phyloP scores from a whole-genome alignment of 2,888 invertebrate species.

The Lepidochitona cinerea region DNA sequence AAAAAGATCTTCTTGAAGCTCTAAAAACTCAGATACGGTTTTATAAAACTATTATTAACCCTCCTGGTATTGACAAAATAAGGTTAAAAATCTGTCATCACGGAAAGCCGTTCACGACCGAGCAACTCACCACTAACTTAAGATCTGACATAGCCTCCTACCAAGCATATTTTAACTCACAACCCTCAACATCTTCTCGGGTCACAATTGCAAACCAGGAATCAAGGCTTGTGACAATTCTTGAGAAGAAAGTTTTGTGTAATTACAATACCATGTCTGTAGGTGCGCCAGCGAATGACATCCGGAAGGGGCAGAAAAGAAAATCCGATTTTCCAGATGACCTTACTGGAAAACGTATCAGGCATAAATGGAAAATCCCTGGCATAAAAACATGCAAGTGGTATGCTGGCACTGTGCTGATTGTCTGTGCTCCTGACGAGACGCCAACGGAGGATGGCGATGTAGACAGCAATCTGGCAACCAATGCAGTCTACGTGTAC shows the following conservation, averaged over 20 bases:
- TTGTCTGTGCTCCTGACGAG: not conserved
- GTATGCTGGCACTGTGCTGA: not conserved
- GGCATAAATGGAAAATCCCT: not conserved
- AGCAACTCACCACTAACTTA: not conserved
- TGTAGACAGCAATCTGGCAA: not conserved
- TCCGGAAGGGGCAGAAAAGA: not conserved
- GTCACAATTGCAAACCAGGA: not conserved
- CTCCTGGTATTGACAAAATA: not conserved
- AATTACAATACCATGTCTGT: not conserved
- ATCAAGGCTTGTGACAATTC: not conserved
- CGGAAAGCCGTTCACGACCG: not conserved
- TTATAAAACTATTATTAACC: not conserved
- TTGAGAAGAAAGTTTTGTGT: not conserved
- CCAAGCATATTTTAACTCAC: not conserved
- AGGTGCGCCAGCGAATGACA: not conserved
- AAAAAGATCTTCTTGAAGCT: not conserved
- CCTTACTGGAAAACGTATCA: not conserved
- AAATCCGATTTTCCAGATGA: not conserved
- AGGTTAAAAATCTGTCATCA: not conserved
- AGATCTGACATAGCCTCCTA: not conserved
- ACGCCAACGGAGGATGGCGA: not conserved
- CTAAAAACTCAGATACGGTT: not conserved
- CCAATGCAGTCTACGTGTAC: no score
- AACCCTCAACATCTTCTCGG: not conserved
- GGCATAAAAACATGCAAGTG: not conserved